Percentiles rank a stretch among this genome's conserved stretches.
Evolutionary conservation across 2,113 vertebrate genomes (phyloP).

Genomic region (Channa argus): DNA sequence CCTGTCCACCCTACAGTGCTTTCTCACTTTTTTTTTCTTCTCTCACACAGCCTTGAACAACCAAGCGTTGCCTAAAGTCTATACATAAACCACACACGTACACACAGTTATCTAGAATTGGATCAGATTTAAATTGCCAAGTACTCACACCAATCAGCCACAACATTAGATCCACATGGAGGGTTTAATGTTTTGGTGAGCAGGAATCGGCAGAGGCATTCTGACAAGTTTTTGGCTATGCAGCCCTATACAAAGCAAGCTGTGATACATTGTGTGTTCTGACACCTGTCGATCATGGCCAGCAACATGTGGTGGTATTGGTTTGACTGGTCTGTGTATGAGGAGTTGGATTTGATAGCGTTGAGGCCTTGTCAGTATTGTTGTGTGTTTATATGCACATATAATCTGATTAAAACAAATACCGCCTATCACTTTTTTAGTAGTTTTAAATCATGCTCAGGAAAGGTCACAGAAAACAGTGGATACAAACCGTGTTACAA

Average conservation of each 20-base stretch:
- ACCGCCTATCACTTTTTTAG: no score
- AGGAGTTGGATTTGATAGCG: constrained; percentile 23
- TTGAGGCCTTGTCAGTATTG: constrained; percentile 3
- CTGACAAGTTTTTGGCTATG: no score
- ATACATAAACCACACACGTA: constrained; percentile 13
- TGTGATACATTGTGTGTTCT: no score
- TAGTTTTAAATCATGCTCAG: neutral
- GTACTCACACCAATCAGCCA: neutral
- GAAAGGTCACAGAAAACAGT: constrained; percentile 27
- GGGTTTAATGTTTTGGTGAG: no score
- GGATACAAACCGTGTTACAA: constrained; percentile 17
- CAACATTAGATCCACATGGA: no score
- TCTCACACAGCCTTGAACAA: constrained; percentile 69
- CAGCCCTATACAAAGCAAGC: no score
- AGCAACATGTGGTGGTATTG: no score
- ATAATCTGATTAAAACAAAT: neutral
- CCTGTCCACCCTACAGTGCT: constrained; percentile 70
- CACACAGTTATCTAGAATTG: constrained; percentile 20
- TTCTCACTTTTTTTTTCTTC: constrained; percentile 73
- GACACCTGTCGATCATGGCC: no score
- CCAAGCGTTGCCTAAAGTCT: constrained; percentile 70
- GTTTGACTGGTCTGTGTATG: neutral
- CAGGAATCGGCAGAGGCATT: no score
- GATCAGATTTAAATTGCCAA: constrained; percentile 39
- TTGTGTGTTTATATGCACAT: neutral